Conservation (phyloP, 2,888 invertebrate genomes). For the Thereva unica region DNA sequence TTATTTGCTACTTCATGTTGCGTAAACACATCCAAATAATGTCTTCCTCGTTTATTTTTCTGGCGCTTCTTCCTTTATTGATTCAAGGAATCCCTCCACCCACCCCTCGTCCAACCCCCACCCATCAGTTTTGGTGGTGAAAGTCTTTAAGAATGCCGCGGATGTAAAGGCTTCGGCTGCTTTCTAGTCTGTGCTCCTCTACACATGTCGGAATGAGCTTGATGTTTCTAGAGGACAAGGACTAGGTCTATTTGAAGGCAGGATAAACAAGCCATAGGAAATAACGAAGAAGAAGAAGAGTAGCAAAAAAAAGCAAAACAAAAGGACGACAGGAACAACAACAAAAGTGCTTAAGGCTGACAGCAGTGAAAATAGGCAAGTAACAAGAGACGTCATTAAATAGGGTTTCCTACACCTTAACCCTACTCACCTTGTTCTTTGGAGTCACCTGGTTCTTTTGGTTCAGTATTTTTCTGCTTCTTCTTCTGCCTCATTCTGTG, state of each 20-base stretch:
- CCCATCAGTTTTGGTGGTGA: background rate
- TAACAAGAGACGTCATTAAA: constrained; percentile 28
- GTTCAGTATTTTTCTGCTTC: background rate
- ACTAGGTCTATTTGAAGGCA: constrained; percentile 2
- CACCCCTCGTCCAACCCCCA: too few species aligned
- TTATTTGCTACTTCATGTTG: constrained; percentile 41
- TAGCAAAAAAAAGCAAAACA: background rate
- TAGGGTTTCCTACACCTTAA: constrained; percentile 11
- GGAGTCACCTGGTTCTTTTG: background rate
- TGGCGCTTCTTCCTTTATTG: constrained; percentile 27
- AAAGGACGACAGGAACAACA: constrained; percentile 20
- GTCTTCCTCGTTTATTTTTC: constrained; percentile 37
- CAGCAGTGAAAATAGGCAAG: constrained; percentile 9
- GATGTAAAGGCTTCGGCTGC: background rate
- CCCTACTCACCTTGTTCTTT: background rate
- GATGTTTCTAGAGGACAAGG: background rate
- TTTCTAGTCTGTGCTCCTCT: background rate
- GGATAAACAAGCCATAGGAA: too few species aligned
- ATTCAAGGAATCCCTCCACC: constrained; percentile 5
- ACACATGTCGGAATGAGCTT: background rate
- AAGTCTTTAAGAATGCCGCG: constrained; percentile 14
- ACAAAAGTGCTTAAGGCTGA: constrained; percentile 10
- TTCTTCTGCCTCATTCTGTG: too few species aligned
- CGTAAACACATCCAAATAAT: constrained; percentile 40
- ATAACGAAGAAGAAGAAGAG: too few species aligned